These are phyloP conservation scores for Paralinhomoeus sp. DNA, from an alignment of 2,888 invertebrate genomes.

Conservation along the genomic window DNA sequence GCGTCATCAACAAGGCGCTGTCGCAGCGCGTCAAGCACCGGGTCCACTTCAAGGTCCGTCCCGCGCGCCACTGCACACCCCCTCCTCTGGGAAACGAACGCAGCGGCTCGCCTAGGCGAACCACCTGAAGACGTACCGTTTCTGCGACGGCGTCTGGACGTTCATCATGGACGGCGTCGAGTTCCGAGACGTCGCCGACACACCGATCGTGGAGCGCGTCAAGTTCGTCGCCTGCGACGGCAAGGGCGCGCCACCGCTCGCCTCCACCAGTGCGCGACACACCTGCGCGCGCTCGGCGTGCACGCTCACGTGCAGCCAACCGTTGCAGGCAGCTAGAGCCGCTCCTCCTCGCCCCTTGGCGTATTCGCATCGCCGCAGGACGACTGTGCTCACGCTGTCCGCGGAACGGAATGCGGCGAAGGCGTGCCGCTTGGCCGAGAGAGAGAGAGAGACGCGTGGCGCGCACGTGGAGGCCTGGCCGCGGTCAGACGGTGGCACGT, in stretches of 20 bases:
- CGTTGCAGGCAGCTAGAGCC: too few relatives aligned
- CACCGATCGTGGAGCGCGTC: constrained; percentile 44
- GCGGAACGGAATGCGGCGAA: background rate
- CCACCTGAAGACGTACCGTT: constrained; percentile 49
- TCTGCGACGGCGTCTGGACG: constrained; percentile 99
- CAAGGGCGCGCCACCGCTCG: constrained; percentile 30
- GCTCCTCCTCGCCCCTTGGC: too few relatives aligned
- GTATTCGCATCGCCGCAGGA: too few relatives aligned
- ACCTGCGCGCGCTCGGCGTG: too few relatives aligned
- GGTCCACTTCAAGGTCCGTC: constrained; percentile 57
- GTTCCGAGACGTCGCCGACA: constrained; percentile 38
- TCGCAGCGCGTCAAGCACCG: constrained; percentile 65
- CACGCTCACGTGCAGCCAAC: too few relatives aligned
- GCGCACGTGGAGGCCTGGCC: too few relatives aligned
- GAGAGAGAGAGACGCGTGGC: too few relatives aligned
- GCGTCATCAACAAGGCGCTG: constrained; percentile 76
- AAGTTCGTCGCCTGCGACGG: constrained; percentile 96
- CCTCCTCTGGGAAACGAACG: background rate
- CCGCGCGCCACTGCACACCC: too few relatives aligned
- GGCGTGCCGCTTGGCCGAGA: too few relatives aligned
- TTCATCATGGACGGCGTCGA: constrained; percentile 94
- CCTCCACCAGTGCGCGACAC: too few relatives aligned
- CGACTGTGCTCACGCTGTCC: background rate
- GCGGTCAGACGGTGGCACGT: too few relatives aligned
- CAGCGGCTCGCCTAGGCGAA: constrained; percentile 30